Base-by-base conservation (phyloP, 2,113 vertebrate genomes). In the Thunnus thynnus region DNA sequence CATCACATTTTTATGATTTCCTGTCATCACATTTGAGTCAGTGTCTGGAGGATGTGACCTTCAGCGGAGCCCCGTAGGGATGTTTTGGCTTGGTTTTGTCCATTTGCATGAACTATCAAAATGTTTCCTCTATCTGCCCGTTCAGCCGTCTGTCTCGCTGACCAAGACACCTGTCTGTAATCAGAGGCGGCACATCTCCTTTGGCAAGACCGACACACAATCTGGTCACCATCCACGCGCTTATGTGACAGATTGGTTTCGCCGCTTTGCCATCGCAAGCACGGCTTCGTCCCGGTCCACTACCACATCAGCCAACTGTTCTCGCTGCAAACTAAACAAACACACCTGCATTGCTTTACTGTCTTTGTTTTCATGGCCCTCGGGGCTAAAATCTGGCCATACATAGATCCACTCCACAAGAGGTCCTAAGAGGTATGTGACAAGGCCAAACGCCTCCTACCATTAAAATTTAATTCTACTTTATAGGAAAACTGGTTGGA, bases 101-200 rank as follows among this genome's bases (percentile, higher is more conserved):
- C 66, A 88, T 88, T 73, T 85, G 57, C 68, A 61, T 30, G 54
- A 82, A 44, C 44, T 50, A 74, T 85, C 72, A 72, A 73, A 83
- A 66, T 75, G 66, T 86, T 64, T 57, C 32, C 44, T 57, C 57
- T 75, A 16, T 57, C 72, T 66, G n/a, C 84, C 73, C 72, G 60
- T 60, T 67, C 48, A 13, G 32, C 82, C 36, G 65, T 86, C 90
- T 78, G 74, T 84, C 81, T 47, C 27, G 13, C 66, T 62, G 58
- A 78, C 58, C 3, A n/a, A 62, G 68, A 86, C 79, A 70, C 68
- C 88, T 87, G 80, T 70, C 84, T 75, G 56, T 51, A 72, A 69
- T 89, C 47, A 76, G 48, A 50, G n/a, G 67, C 55, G 27, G 56
- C 71, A 46, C 76, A 60, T 89, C 72, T 64, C 54, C 44, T 68